These are phyloP conservation scores for Thalassaphorura encarpata DNA, from an alignment of 1,140 invertebrate species.

Conservation along the genomic window DNA sequence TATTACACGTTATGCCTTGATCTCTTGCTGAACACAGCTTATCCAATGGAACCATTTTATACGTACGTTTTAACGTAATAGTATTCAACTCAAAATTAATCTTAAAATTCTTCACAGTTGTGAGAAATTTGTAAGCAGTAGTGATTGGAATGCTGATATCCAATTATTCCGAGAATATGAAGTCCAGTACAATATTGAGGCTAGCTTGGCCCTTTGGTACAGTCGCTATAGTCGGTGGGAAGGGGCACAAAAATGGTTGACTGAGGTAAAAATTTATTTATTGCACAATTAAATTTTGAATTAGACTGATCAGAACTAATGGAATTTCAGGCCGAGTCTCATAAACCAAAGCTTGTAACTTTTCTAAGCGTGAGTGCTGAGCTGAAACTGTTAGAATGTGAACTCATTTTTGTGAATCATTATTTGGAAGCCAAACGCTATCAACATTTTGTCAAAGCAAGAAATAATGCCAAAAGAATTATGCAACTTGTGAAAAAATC, in stretches of 20 bases:
- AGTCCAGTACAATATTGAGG: conserved; percentile 19
- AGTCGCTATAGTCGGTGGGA: conserved; percentile 15
- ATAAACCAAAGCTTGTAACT: conserved; percentile 8
- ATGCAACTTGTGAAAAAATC: conserved; percentile 9
- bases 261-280: neutral
- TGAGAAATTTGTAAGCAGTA: conserved; percentile 17
- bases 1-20: conserved; percentile 24
- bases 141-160: conserved; percentile 14
- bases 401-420: conserved; percentile 25
- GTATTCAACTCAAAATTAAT: too few relatives aligned
- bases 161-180: conserved; percentile 11
- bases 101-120: too few relatives aligned
- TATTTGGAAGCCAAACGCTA: conserved; percentile 23
- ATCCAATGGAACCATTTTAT: conserved; percentile 23
- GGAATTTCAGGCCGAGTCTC: conserved; percentile 6
- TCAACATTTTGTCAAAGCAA: conserved; percentile 19
- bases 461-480: conserved; percentile 5
- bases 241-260: conserved; percentile 1
- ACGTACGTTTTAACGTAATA: conserved; percentile 2
- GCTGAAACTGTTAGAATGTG: conserved; percentile 21
- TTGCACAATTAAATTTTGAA: neutral
- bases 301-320: neutral
- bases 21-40: conserved; percentile 16
- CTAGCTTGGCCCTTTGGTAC: conserved; percentile 19
- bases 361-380: conserved; percentile 13